Evolutionary conservation across 2,797 vertebrate genomes (phyloP), one percentile per base, ranked within the genome.

Genomic region (Chrosomus eos): DNA sequence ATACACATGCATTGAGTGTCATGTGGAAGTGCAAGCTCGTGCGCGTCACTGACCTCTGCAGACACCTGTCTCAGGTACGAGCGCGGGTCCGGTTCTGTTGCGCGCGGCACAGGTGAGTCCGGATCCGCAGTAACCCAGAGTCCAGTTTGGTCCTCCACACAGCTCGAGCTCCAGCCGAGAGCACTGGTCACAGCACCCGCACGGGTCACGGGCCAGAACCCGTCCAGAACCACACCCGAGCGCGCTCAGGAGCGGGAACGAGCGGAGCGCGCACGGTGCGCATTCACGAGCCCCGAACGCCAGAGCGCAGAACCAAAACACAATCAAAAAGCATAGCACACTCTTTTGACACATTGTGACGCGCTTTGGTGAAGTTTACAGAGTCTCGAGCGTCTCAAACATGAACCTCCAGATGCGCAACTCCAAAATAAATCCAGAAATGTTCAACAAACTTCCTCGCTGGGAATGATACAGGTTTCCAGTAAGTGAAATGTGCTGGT

Each of bases 181-280:
- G 68, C 95, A 96, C 83, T 90, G 93, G 62, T 93, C 93, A 45
- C 95, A 96, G 91, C 95, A 96, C 86, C 95, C 94, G 92, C 95
- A 96, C 5, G 95, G 94, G 84, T 96, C 95, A 85, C 87, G 88
- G 71, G 91, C 93, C 87, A 90, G 9, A 53, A 82, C 92, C 90
- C 94, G 93, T 36, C 92, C 94, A 14, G 90, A 90, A 40, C 92
- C 93, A 81, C 95, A 96, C 88, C 85, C 90, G 73, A 86, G 91
- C 62, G 91, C 82, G 33, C 90, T 58, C 80, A 89, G 88, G 67
- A 71, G 62, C 18, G 93, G 89, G 89, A 95, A 96, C 3, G 91
- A 89, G 88, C 95, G 92, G 82, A 93, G 91, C 51, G 91, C 70
- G 83, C 95, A 96, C 73, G 94, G 93, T 83, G 92, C 87, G 89